Conservation (phyloP, 1,140 invertebrate genomes). For the Sarcophaga peregrina region DNA sequence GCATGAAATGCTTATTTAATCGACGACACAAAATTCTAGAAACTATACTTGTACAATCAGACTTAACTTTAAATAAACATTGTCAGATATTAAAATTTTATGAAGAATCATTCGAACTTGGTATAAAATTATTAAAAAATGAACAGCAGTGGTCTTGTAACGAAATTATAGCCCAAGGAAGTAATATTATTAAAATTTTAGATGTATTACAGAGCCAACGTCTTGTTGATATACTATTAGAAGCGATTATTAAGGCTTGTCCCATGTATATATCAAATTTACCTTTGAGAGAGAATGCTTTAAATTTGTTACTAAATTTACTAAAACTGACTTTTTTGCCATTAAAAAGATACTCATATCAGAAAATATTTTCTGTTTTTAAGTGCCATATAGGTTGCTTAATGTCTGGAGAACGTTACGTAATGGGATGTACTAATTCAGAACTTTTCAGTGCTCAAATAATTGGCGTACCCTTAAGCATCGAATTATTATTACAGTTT, state of each 20-base stretch:
- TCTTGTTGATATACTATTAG: constrained; percentile 48
- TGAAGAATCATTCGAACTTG: neutral
- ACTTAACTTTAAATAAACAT: constrained; percentile 20
- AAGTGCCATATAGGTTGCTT: constrained; percentile 53
- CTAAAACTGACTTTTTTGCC: constrained; percentile 47
- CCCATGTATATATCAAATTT: constrained; percentile 45
- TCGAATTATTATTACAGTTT: constrained; percentile 50
- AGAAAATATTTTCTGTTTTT: constrained; percentile 46
- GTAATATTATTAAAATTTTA: neutral
- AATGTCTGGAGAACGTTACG: constrained; percentile 51
- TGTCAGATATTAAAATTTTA: constrained; percentile 11
- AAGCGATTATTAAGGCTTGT: constrained; percentile 51
- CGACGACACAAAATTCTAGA: neutral
- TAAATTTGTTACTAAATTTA: constrained; percentile 48
- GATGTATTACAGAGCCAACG: constrained; percentile 50
- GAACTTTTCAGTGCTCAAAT: constrained; percentile 49
- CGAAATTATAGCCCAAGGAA: neutral
- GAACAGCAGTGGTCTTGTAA: neutral
- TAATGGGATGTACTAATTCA: constrained; percentile 49
- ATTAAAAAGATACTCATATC: constrained; percentile 43
- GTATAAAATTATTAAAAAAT: neutral
- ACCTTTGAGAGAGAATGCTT: constrained; percentile 46
- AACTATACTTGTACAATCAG: neutral
- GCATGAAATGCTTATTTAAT: constrained; percentile 43
- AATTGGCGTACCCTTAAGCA: constrained; percentile 55